Base-by-base conservation (phyloP, 1,140 invertebrate genomes). In the Drosophila asahinai region DNA sequence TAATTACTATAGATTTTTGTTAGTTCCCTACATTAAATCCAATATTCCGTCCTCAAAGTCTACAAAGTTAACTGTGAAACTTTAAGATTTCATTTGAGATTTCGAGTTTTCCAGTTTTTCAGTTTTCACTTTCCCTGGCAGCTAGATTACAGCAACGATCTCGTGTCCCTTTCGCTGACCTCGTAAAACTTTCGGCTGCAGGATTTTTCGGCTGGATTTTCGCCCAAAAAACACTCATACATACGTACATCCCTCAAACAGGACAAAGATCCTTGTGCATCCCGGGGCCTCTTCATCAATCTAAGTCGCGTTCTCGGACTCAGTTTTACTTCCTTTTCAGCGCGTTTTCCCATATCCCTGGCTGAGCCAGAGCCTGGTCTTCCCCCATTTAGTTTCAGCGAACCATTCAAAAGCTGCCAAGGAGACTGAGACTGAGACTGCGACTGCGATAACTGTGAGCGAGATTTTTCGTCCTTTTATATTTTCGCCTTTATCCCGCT, bases 401-500 rank as follows among this genome's bases (percentile, higher is more conserved):
- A 72, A 27, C 17, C 66, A 67, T 70, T 66, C 63, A 60, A n/a
- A 58, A 73, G 40, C 42, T 36, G 64, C 38, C 65, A 73, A 71
- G 36, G 38, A 55, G 30, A 55, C 17, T 2, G 27, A 6, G n/a
- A 52, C 48, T 11, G 49, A 33, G n/a, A 19, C 52, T n/a, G 43
- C 12, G 63, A 55, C 52, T 42, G 40, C 15, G 64, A 62, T 67
- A 67, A 62, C 64, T 62, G 27, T 19, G 17, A 33, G 43, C 45
- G 47, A 15, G 55, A 74, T 71, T 71, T 58, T 52, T 42, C 14
- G 19, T 52, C 22, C 38, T 17, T 55, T 49, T 74, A 49, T 74
- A 57, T 74, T 48, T 66, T 58, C 33, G 65, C 68, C 45, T 74
- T 74, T 72, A 74, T 73, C 72, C 74, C 62, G 57, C 57, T 42